These are phyloP conservation scores for Microcebus ravelobensis DNA, from an alignment of 2,113 vertebrate genomes.

Conservation along the genomic window DNA sequence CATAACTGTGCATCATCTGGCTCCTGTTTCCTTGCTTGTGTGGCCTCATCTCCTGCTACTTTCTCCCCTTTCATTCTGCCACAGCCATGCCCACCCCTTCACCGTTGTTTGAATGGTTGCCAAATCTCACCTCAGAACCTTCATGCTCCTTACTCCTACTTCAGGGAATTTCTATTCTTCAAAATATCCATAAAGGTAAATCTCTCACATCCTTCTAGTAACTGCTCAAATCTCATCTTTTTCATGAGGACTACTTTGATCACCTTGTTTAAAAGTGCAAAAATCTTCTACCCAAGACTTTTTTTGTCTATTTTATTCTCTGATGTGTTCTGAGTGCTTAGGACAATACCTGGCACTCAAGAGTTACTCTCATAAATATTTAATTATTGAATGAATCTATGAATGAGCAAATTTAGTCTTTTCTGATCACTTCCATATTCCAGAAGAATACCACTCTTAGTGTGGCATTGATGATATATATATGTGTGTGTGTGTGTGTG, in stretches of 20 bases:
- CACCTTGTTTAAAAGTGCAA: not conserved
- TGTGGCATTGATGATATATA: not conserved
- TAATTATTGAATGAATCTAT: slow-evolving; percentile 16
- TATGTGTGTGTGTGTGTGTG: not conserved
- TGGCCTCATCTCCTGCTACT: not conserved
- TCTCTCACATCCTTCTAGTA: not conserved
- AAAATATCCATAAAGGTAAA: not conserved
- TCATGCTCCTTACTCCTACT: not conserved
- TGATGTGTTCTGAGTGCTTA: slow-evolving; percentile 7
- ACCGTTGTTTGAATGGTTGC: not conserved
- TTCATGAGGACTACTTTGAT: not conserved
- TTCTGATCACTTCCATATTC: not conserved
- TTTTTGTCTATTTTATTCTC: slow-evolving; percentile 8
- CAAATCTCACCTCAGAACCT: not conserved
- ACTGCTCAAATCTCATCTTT: not conserved
- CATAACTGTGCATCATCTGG: fast-evolving
- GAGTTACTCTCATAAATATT: slow-evolving; percentile 23
- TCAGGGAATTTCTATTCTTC: not conserved
- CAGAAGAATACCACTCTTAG: not conserved
- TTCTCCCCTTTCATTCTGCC: not conserved
- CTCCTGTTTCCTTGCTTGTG: not conserved
- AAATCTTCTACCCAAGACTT: not conserved
- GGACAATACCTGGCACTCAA: not conserved
- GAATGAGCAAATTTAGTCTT: slow-evolving; percentile 28
- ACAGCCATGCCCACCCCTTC: not conserved